Evolutionary conservation across 2,113 vertebrate species (phyloP), one percentile per base, ranked within the genome.

Genomic region (Engraulis encrasicolus): DNA sequence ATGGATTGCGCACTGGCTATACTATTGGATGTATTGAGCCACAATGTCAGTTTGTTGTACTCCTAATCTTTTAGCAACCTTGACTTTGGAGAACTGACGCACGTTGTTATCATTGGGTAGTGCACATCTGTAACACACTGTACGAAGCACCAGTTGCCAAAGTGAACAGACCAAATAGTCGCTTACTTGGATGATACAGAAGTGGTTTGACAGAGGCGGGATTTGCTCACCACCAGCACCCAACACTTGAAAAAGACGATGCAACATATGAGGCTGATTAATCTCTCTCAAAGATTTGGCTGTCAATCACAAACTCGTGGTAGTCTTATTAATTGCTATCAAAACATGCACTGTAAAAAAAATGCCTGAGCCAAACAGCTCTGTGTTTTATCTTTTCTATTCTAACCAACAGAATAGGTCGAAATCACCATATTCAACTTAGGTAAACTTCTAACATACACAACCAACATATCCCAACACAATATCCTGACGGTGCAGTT

Each of bases 41-140:
- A n/a, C n/a, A n/a, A n/a, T n/a, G n/a, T n/a, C n/a, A n/a, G n/a
- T n/a, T 27, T 14, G 17, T 14, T 27, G 1, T 27, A 34, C 17
- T 74, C 66, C 31, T 34, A 74, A 34, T 74, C 20, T 85, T 74
- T 6, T 37, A 49, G 61, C 40, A 78, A 66, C 84, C 84, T 82
- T 85, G 71, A 78, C 15, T 38, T 27, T 6, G 23, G 27, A 74
- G 27, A 20, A 27, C 17, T 80, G 83, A 84, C 79, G 61, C 84
- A 85, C 45, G 79, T 49, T 6, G 83, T 36, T 84, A 77, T 54
- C 84, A 77, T 18, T 27, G 80, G 36, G 17, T 77, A 27, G 20
- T 74, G 27, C 66, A 36, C 66, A 74, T 49, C 23, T 50, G 20
- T 50, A 77, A 82, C 45, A 54, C 66, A 74, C 54, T 71, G 54